Evolutionary conservation across 2,888 invertebrate genomes (phyloP).

Genomic region (Cryptus armator): DNA sequence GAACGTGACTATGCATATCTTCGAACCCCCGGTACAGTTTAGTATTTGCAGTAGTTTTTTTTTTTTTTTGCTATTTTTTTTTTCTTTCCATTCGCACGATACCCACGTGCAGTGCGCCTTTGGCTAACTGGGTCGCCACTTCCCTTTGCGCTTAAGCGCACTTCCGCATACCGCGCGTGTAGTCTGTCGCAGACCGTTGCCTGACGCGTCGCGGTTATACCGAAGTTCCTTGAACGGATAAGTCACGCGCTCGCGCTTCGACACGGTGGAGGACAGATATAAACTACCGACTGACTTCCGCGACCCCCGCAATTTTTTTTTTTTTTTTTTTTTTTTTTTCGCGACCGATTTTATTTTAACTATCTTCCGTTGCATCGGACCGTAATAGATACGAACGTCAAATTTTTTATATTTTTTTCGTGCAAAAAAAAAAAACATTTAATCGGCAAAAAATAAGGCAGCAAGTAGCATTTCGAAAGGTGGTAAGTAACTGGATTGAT

Average conservation of each 20-base stretch:
- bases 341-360: not conserved
- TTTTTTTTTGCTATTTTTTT: conserved; percentile 16
- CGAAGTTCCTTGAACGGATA: conserved; percentile 28
- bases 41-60: not conserved
- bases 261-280: conserved; percentile 37
- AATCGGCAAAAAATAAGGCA: too few species aligned
- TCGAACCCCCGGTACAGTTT: not conserved
- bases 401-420: too few species aligned
- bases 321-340: not conserved
- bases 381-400: too few species aligned
- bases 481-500: not conserved
- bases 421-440: too few species aligned
- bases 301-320: not conserved
- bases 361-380: not conserved
- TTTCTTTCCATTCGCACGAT: conserved; percentile 26
- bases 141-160: conserved; percentile 75
- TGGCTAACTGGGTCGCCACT: conserved; percentile 76
- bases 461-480: not conserved
- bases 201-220: conserved; percentile 26
- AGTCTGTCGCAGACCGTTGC: conserved; percentile 48
- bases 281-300: conserved; percentile 26
- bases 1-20: conserved; percentile 1
- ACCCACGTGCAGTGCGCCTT: conserved; percentile 44
- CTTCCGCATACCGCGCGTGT: conserved; percentile 75
- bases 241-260: conserved; percentile 26